Percentiles rank a stretch among this genome's conserved stretches.
phyloP scores from a whole-genome alignment of 2,113 vertebrate genomes.

The Maccullochella peelii region DNA sequence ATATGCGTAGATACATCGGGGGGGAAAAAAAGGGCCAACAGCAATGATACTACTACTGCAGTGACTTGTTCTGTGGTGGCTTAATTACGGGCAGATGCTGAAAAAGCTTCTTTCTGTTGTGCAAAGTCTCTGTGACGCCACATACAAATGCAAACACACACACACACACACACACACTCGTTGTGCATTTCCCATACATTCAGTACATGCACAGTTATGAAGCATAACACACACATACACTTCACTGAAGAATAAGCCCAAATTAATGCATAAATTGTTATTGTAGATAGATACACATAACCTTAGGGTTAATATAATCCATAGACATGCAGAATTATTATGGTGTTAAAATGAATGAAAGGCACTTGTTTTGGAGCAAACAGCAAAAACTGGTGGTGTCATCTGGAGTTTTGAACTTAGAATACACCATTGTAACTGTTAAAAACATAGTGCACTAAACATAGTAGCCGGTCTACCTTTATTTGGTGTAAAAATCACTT shows the following conservation, averaged over 20 bases:
- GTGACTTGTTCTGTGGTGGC: constrained; percentile 75
- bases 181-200: not conserved
- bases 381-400: not conserved
- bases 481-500: not conserved
- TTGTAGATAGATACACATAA: not conserved
- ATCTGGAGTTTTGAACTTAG: not conserved
- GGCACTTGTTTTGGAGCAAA: not conserved
- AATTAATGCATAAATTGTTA: not conserved
- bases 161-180: constrained; percentile 2
- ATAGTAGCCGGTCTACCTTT: not conserved
- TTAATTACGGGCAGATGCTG: constrained; percentile 76
- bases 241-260: not conserved
- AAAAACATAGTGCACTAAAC: not conserved
- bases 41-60: constrained; percentile 56
- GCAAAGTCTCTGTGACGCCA: constrained; percentile 50
- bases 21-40: constrained; percentile 46
- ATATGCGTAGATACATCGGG: not conserved
- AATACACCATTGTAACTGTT: not conserved
- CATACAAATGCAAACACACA: constrained; percentile 19
- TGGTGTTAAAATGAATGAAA: not conserved
- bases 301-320: not conserved
- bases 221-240: not conserved
- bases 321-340: not conserved
- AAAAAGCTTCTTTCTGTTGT: constrained; percentile 59
- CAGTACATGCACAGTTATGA: not conserved